Evolutionary conservation across 2,797 vertebrate species (phyloP).

Genomic region (Adrianichthys oophorus): DNA sequence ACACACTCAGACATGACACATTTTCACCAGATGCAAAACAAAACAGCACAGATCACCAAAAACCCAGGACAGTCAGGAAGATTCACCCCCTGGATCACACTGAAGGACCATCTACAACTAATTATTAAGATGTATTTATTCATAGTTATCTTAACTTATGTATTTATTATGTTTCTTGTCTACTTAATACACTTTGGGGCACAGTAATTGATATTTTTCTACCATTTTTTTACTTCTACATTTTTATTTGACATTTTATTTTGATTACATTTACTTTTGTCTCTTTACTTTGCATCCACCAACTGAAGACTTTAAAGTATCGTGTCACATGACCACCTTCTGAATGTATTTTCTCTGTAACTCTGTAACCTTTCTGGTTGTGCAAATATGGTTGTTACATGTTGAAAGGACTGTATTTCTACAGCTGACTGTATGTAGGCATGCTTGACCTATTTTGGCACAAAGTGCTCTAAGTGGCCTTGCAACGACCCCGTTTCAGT

Average conservation of each 20-base stretch:
- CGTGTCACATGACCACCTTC: constrained; percentile 48
- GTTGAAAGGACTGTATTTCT: constrained; percentile 52
- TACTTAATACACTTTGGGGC: too few relatives aligned
- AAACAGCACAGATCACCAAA: constrained; percentile 21
- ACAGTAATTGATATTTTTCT: too few relatives aligned
- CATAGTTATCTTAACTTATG: too few relatives aligned
- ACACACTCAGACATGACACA: not conserved
- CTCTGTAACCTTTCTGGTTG: constrained; percentile 62
- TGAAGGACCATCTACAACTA: too few relatives aligned
- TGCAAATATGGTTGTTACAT: constrained; percentile 50
- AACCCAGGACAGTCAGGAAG: constrained; percentile 6
- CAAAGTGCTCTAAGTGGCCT: constrained; percentile 80
- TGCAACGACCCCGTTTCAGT: constrained; percentile 65
- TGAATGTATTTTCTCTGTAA: constrained; percentile 70
- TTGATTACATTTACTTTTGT: not conserved
- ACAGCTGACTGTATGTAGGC: constrained; percentile 76
- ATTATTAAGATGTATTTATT: too few relatives aligned
- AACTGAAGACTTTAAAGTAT: constrained; percentile 38
- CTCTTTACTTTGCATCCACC: constrained; percentile 34
- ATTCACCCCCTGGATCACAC: constrained; percentile 23
- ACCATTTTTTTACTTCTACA: too few relatives aligned
- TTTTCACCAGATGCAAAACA: constrained; percentile 25
- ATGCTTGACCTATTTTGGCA: constrained; percentile 76
- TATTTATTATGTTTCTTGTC: too few relatives aligned
- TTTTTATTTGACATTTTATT: too few relatives aligned